phyloP scores from a whole-genome alignment of 2,888 invertebrate genomes.

The Agonum fuliginosum region DNA sequence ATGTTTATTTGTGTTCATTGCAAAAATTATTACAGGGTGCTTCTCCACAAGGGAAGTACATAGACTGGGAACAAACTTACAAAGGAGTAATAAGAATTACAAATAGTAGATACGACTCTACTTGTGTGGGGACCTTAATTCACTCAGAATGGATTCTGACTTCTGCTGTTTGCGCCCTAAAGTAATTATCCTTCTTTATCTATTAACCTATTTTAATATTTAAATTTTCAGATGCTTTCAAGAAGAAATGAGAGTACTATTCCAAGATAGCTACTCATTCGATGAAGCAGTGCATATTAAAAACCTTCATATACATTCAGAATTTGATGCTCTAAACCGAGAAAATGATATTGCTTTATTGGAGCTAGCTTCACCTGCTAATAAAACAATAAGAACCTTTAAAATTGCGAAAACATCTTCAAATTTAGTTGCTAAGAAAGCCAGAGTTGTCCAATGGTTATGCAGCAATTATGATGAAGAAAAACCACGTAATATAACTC shows the following conservation, averaged over 20 bases:
- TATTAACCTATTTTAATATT: not conserved
- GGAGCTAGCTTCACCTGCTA: not conserved
- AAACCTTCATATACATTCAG: slow-evolving; percentile 8
- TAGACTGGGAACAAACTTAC: not conserved
- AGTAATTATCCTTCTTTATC: not conserved
- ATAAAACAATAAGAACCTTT: not conserved
- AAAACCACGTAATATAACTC: no score
- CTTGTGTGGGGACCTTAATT: not conserved
- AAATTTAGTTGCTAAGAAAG: not conserved
- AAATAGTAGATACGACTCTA: not conserved
- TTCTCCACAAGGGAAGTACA: no score
- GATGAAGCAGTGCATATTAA: not conserved
- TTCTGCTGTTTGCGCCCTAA: slow-evolving; percentile 2
- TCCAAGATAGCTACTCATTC: not conserved
- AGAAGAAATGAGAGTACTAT: not conserved
- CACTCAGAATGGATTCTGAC: not conserved
- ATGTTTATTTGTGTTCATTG: not conserved
- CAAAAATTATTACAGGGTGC: no score
- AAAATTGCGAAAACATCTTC: not conserved
- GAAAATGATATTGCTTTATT: slow-evolving; percentile 30
- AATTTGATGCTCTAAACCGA: not conserved
- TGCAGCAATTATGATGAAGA: no score
- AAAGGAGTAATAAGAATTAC: not conserved
- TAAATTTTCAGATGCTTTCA: not conserved
- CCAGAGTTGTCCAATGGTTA: not conserved